Evolutionary conservation across 2,797 vertebrate genomes (phyloP).

Genomic region (Masticophis lateralis): DNA sequence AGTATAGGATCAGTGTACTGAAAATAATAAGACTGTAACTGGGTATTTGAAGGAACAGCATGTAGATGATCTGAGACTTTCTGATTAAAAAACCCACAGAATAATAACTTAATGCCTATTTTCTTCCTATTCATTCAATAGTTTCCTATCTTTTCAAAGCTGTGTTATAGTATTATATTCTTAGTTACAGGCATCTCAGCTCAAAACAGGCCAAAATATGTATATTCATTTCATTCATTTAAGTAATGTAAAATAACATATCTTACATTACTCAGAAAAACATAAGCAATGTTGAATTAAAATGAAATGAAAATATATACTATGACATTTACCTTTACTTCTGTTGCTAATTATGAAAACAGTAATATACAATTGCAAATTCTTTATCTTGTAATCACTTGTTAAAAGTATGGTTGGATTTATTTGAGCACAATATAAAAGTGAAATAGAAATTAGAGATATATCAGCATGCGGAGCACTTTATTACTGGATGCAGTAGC

Average conservation of each 20-base stretch:
- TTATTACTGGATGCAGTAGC: constrained; percentile 61
- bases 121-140: neutral
- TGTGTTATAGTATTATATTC: neutral
- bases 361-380: neutral
- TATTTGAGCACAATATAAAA: constrained; percentile 29
- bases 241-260: too few relatives aligned
- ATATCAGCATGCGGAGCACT: constrained; percentile 60
- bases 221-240: too few relatives aligned
- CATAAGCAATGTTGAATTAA: neutral
- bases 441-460: constrained; percentile 26
- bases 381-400: constrained; percentile 1
- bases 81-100: too few relatives aligned
- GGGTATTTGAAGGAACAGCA: neutral
- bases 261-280: neutral
- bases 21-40: neutral
- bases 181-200: neutral
- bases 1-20: neutral
- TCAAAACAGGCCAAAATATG: neutral
- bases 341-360: neutral
- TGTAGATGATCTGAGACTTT: neutral
- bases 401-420: constrained; percentile 8
- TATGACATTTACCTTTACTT: neutral
- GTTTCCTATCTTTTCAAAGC: neutral
- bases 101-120: neutral
- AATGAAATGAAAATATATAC: neutral